Evolutionary conservation across 2,888 invertebrate genomes (phyloP).

Genomic region (Amphipyra berbera): DNA sequence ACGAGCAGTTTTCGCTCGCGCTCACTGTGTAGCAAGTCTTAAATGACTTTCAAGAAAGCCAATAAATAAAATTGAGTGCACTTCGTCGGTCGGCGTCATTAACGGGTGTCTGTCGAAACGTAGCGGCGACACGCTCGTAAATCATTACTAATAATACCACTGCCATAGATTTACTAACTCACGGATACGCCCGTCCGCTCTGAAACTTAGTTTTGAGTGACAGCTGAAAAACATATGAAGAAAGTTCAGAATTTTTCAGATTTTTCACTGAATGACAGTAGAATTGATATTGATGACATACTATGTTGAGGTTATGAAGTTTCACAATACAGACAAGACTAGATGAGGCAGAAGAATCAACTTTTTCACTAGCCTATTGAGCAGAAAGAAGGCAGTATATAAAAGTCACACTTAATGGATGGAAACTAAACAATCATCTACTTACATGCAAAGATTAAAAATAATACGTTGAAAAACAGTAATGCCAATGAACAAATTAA

Average conservation of each 20-base stretch:
- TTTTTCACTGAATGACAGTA: neutral
- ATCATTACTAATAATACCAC: conserved; percentile 72
- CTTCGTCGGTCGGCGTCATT: conserved; percentile 70
- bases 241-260: neutral
- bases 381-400: too few relatives aligned
- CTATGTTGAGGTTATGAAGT: conserved; percentile 16
- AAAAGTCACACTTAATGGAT: too few relatives aligned
- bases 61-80: conserved; percentile 77
- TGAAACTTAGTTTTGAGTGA: conserved; percentile 23
- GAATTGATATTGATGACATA: conserved; percentile 34
- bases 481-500: conserved; percentile 24
- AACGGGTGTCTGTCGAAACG: conserved; percentile 71
- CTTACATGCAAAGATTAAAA: neutral
- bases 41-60: conserved; percentile 66
- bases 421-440: too few relatives aligned
- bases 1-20: conserved; percentile 8
- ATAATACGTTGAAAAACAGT: neutral
- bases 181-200: conserved; percentile 48
- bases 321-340: neutral
- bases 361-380: too few relatives aligned
- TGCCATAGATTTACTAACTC: conserved; percentile 55
- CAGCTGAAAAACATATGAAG: conserved; percentile 15
- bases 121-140: conserved; percentile 69
- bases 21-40: conserved; percentile 40
- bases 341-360: too few relatives aligned